Evolutionary conservation across 2,888 invertebrate species (phyloP).

Genomic region (Linnaemya vulpina): DNA sequence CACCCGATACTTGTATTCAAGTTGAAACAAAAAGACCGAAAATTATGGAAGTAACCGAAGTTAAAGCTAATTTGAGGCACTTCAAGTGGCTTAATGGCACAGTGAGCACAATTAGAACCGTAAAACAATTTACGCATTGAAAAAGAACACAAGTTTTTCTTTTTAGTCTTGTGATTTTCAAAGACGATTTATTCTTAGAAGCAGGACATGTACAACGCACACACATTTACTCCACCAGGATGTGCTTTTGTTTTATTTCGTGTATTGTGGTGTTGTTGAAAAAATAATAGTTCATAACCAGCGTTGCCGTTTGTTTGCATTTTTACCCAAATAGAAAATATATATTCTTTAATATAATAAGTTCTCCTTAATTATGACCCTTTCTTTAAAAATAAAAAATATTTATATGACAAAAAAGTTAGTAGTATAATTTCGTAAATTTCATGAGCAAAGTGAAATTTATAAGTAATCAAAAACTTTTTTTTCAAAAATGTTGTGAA

Average conservation of each 20-base stretch:
- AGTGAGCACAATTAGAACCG: constrained; percentile 50
- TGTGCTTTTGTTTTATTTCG: constrained; percentile 39
- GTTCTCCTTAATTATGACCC: too few relatives aligned
- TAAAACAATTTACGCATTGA: constrained; percentile 40
- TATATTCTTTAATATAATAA: too few relatives aligned
- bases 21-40: not conserved
- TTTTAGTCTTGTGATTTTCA: constrained; percentile 6
- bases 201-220: not conserved
- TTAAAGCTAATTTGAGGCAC: constrained; percentile 63
- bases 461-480: too few relatives aligned
- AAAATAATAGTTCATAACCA: not conserved
- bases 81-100: constrained; percentile 58
- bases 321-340: too few relatives aligned
- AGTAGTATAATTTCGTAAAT: too few relatives aligned
- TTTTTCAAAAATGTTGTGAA: too few relatives aligned
- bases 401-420: too few relatives aligned
- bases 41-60: not conserved
- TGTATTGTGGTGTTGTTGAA: constrained; percentile 12
- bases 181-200: constrained; percentile 15
- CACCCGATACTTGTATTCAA: constrained; percentile 23
- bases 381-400: too few relatives aligned
- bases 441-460: too few relatives aligned
- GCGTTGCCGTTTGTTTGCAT: not conserved
- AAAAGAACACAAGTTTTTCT: constrained; percentile 22
- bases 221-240: constrained; percentile 17